Evolutionary conservation across 2,113 vertebrate species (phyloP).

Genomic region (Centropus unirufus): DNA sequence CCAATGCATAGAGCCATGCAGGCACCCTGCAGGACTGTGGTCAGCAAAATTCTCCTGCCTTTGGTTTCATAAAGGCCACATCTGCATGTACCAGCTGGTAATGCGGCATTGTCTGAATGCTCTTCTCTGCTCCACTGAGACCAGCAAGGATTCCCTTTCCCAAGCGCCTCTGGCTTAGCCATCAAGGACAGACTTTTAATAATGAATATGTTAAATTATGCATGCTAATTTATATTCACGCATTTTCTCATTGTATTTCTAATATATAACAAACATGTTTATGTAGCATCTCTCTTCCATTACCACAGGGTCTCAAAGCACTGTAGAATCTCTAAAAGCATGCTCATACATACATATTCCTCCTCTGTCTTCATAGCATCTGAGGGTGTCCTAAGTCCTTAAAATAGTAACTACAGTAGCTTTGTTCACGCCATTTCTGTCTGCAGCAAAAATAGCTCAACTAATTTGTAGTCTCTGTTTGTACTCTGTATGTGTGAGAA

Average conservation of each 20-base stretch:
- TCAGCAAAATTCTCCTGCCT: not conserved
- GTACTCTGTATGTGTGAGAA: conserved; percentile 58
- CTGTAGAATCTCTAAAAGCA: conserved; percentile 23
- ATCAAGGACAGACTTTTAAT: not conserved
- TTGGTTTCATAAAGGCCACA: not conserved
- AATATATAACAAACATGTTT: conserved; percentile 24
- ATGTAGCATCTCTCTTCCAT: not conserved
- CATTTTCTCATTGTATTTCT: conserved; percentile 23
- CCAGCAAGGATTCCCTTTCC: conserved; percentile 2
- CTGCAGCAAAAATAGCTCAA: conserved; percentile 61
- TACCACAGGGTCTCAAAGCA: not conserved
- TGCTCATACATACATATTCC: not conserved
- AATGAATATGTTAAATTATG: not conserved
- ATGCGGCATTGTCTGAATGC: fast-evolving
- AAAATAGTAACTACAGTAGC: conserved; percentile 68
- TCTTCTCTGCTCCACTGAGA: not conserved
- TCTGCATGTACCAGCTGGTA: not conserved
- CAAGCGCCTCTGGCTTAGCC: not conserved
- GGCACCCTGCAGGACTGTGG: not conserved
- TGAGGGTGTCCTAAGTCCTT: conserved; percentile 57
- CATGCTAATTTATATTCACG: conserved; percentile 16
- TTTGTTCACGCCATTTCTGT: conserved; percentile 53
- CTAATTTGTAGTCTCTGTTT: conserved; percentile 61
- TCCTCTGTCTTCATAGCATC: conserved; percentile 36
- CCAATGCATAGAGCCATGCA: not conserved